A percentile compares a stretch with the other conserved stretches of the same genome.
These are phyloP conservation scores for Cheirogaleus medius DNA, from an alignment of 2,113 vertebrate genomes.

Conservation along the genomic window DNA sequence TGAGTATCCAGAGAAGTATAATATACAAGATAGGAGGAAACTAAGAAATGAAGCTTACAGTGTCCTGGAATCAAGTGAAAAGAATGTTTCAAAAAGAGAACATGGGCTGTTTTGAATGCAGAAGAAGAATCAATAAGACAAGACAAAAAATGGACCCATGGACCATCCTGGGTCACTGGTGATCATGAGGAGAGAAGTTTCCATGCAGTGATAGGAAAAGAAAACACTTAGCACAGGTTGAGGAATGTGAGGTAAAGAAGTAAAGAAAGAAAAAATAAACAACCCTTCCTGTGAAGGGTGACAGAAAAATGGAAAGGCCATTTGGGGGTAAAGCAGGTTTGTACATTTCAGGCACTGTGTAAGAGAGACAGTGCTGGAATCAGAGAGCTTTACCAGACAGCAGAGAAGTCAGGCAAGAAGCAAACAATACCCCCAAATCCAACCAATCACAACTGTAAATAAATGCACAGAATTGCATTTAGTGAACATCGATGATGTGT, in stretches of 20 bases:
- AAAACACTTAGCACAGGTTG: background rate
- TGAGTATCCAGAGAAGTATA: no score
- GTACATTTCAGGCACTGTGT: background rate
- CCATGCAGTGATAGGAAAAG: background rate
- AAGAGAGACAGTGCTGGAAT: background rate
- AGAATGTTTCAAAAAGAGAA: background rate
- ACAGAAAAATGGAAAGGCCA: background rate
- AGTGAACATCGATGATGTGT: background rate
- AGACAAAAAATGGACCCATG: background rate
- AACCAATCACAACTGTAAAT: background rate
- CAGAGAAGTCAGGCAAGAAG: background rate
- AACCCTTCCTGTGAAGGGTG: background rate
- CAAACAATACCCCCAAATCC: background rate
- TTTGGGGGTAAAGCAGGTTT: background rate
- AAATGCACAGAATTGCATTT: background rate
- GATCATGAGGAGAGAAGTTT: background rate
- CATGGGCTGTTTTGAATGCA: background rate
- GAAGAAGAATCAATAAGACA: background rate
- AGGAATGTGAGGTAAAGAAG: background rate
- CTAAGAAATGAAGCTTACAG: background rate
- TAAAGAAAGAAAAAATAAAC: background rate
- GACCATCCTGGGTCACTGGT: background rate
- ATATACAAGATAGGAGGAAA: background rate
- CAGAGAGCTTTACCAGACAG: background rate
- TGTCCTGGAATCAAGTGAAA: background rate